Percentiles rank a stretch among this genome's conserved stretches.
These are phyloP conservation scores for Addax nasomaculatus DNA, from an alignment of 2,113 vertebrate genomes.

Conservation along the genomic window DNA sequence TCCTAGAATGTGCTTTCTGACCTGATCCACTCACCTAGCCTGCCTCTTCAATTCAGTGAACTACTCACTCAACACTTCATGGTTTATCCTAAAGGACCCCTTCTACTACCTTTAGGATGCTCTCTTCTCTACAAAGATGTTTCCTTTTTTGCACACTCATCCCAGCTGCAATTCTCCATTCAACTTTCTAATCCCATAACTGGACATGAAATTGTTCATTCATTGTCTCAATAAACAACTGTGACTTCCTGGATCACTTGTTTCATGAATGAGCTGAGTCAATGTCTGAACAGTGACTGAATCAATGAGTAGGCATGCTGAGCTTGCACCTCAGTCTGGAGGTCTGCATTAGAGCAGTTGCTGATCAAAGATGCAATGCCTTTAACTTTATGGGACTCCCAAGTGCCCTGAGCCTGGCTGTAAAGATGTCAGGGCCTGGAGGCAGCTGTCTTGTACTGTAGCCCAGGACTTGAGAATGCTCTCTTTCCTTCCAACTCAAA, in stretches of 20 bases:
- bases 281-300: background rate
- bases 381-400: background rate
- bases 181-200: background rate
- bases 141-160: background rate
- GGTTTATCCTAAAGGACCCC: background rate
- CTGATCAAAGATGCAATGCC: background rate
- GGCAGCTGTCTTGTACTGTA: background rate
- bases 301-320: background rate
- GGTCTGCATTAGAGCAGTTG: background rate
- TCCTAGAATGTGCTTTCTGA: background rate
- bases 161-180: background rate
- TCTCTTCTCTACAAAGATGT: background rate
- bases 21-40: background rate
- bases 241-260: background rate
- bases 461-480: background rate
- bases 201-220: background rate
- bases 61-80: background rate
- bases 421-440: background rate
- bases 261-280: background rate
- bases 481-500: background rate
- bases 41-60: background rate
- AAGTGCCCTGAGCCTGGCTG: background rate
- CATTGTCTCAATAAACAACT: background rate
- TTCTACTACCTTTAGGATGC: background rate
- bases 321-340: background rate